Evolutionary conservation across 2,113 vertebrate genomes (phyloP).

Genomic region (Ellobius talpinus): DNA sequence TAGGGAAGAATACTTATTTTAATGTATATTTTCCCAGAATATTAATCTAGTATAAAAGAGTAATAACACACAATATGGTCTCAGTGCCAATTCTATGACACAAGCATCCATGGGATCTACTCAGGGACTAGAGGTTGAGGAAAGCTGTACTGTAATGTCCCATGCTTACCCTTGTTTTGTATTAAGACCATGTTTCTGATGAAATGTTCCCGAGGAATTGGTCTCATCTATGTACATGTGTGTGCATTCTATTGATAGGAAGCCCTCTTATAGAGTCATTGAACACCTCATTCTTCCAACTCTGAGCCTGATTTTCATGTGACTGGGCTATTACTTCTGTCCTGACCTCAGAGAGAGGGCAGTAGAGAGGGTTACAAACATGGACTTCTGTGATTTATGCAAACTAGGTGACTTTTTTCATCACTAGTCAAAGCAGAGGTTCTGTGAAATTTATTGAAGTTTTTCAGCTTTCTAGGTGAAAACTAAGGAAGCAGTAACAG

Average conservation of each 20-base stretch:
- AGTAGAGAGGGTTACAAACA: background rate
- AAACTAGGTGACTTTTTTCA: background rate
- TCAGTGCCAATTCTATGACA: background rate
- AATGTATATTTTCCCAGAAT: background rate
- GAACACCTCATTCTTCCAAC: background rate
- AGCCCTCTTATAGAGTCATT: background rate
- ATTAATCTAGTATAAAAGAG: background rate
- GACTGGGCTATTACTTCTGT: background rate
- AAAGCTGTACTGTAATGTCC: background rate
- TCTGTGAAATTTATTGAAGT: background rate
- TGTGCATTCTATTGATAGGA: background rate
- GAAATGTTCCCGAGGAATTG: background rate
- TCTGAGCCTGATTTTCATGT: background rate
- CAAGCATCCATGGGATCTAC: background rate
- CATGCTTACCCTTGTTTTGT: background rate
- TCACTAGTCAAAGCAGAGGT: background rate
- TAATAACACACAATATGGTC: background rate
- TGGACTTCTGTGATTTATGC: background rate
- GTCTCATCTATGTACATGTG: background rate
- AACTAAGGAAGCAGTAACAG: background rate
- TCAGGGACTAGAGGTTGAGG: background rate
- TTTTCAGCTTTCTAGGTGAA: background rate
- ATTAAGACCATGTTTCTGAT: background rate
- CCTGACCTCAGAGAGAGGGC: background rate
- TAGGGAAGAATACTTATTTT: background rate